These are phyloP conservation scores for Lophius americanus DNA, from an alignment of 2,797 vertebrate genomes.

Conservation along the genomic window DNA sequence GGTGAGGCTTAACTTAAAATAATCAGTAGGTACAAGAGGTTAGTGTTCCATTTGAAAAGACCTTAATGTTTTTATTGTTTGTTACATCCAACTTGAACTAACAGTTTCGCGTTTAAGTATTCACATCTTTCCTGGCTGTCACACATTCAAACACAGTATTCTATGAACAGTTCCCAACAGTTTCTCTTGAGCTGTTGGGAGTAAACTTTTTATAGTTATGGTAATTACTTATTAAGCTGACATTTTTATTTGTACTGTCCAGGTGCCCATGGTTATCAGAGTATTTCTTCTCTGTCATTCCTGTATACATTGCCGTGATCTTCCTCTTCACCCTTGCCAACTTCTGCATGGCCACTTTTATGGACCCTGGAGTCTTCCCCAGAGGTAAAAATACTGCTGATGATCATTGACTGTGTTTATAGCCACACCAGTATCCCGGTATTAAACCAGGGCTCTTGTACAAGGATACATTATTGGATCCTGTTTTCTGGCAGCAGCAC, in stretches of 20 bases:
- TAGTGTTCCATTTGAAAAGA: no score
- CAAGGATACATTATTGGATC: no score
- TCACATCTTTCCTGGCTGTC: slow-evolving; percentile 1
- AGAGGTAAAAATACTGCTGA: slow-evolving; percentile 83
- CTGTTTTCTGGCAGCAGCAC: no score
- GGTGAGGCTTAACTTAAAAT: no score
- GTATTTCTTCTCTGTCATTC: slow-evolving; percentile 87
- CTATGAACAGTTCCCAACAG: slow-evolving; percentile 26
- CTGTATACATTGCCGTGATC: slow-evolving; percentile 89
- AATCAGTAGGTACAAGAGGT: no score
- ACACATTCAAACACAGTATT: slow-evolving; percentile 21
- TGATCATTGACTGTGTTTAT: not conserved
- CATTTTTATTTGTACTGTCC: slow-evolving; percentile 11
- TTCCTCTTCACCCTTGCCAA: slow-evolving; percentile 98
- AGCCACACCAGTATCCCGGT: no score
- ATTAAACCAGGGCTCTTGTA: no score
- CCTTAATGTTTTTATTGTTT: not conserved
- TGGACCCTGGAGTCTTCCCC: slow-evolving; percentile 98
- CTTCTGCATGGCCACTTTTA: slow-evolving; percentile 99
- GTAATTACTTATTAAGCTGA: no score
- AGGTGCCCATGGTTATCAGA: slow-evolving; percentile 95
- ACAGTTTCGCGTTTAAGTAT: no score
- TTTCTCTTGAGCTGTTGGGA: slow-evolving; percentile 7
- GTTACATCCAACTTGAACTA: not conserved
- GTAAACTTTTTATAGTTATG: not conserved